Evolutionary conservation across 1,140 invertebrate genomes (phyloP).

Genomic region (Augochlora pura): DNA sequence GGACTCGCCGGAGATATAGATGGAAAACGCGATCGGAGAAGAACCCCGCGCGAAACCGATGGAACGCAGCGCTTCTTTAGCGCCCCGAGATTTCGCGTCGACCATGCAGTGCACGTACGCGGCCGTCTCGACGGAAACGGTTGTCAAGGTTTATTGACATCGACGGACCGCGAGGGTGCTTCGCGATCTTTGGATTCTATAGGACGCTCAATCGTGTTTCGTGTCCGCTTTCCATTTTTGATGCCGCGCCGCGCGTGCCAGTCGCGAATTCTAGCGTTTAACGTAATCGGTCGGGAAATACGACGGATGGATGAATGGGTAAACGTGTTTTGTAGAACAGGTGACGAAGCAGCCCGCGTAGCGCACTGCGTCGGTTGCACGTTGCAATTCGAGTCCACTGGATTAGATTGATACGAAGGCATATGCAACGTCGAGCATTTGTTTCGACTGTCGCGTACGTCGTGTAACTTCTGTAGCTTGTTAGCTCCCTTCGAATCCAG

Average conservation of each 20-base stretch:
- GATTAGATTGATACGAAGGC: too few species aligned
- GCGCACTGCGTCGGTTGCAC: too few species aligned
- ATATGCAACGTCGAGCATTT: too few species aligned
- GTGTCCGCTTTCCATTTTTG: too few species aligned
- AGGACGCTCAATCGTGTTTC: not conserved
- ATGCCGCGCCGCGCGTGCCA: too few species aligned
- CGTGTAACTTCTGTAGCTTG: too few species aligned
- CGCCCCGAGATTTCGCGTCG: too few species aligned
- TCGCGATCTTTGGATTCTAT: not conserved
- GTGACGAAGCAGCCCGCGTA: not conserved
- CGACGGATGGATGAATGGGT: not conserved
- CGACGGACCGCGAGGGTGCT: not conserved
- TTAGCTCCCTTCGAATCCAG: too few species aligned
- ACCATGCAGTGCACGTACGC: not conserved
- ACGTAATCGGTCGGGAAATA: not conserved
- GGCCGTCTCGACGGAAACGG: constrained; percentile 7
- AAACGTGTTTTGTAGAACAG: not conserved
- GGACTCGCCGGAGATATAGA: not conserved
- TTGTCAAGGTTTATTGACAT: constrained; percentile 33
- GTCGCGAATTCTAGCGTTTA: not conserved
- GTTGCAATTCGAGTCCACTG: too few species aligned
- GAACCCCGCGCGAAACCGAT: too few species aligned
- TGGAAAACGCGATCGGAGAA: not conserved
- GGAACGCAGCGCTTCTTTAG: too few species aligned
- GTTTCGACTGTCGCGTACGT: too few species aligned